Evolutionary conservation across 2,888 invertebrate species (phyloP).

Genomic region (Atrina japonica): DNA sequence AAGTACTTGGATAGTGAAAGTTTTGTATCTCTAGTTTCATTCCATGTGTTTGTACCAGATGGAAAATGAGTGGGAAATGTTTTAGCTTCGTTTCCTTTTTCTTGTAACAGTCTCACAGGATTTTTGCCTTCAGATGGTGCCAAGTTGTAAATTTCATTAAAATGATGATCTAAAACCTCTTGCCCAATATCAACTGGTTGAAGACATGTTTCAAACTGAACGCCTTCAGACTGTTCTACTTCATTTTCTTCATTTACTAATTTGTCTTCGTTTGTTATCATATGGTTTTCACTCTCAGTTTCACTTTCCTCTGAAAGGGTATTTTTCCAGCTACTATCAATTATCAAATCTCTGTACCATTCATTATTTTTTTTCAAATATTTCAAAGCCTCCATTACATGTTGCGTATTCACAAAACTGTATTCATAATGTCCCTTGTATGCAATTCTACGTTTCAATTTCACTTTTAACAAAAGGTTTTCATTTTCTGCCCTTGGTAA

Average conservation of each 20-base stretch:
- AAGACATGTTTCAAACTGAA: constrained; percentile 35
- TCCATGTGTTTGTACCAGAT: constrained; percentile 13
- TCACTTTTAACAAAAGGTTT: constrained; percentile 37
- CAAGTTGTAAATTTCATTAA: constrained; percentile 34
- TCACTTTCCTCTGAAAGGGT: neutral
- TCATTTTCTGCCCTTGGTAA: constrained; percentile 1
- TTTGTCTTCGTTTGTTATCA: neutral
- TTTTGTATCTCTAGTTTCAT: constrained; percentile 17
- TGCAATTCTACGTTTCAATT: constrained; percentile 45
- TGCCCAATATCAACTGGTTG: constrained; percentile 43
- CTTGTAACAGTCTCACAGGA: constrained; percentile 33
- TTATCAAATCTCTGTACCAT: constrained; percentile 25
- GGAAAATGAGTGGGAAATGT: constrained; percentile 42
- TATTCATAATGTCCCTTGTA: constrained; percentile 44
- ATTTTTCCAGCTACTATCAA: constrained; percentile 13
- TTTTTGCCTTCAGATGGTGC: constrained; percentile 43
- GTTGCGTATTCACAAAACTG: constrained; percentile 31
- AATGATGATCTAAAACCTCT: constrained; percentile 30
- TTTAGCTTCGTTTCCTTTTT: constrained; percentile 30
- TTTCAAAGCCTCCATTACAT: constrained; percentile 25
- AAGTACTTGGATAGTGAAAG: constrained; percentile 28
- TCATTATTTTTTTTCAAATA: constrained; percentile 23
- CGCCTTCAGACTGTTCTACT: neutral
- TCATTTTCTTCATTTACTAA: neutral
- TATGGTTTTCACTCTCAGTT: neutral